Base-by-base conservation (phyloP, 2,888 invertebrate species). In the Harpalus rufipes region DNA sequence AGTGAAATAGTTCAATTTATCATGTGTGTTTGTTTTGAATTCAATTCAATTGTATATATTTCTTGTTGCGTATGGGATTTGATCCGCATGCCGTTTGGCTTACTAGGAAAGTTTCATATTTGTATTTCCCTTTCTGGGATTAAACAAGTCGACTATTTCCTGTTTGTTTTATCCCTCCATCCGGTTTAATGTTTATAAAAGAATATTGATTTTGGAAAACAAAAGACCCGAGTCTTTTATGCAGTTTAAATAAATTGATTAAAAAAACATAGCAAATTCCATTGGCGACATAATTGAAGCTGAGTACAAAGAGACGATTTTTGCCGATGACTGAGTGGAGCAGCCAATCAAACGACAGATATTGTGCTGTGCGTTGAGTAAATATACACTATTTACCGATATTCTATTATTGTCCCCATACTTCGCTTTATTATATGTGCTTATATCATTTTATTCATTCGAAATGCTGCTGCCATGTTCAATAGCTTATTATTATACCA, bases 181-280 rank as follows among this genome's bases (percentile, higher is more conserved):
- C 78, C 78, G 56, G 78, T 12, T 58, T 41, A 44, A 74, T 39
- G 68, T 68, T 68, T 68, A 68, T 25, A 74, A 74, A 74, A 74
- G 44, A 74, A 74, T 74, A 74, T 74, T 74, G 72, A 74, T 74
- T 74, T 44, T 16, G 10, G 12, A 14, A 44, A 74, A 74, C 72
- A 74, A 44, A 74, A 74, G 72, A 44, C 21, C 14, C 7, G 56
- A 78, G 59, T 58, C 78, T 78, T 78, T 58, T 78, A 78, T 78
- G 78, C 32, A 78, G 78, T 25, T 58, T 56, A 78, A 78, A 59
- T 78, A 51, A 76, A 76, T 56, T 76, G 76, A 76, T 76, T 76
- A 56, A 76, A 76, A 76, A 76, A 76, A 56, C 76, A 76, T 76
- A 18, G 14, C 76, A n/a, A 6, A 25, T 58, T 5, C 25, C 56